Percentiles rank a stretch among this genome's conserved stretches.
Evolutionary conservation across 2,797 vertebrate genomes (phyloP).

Genomic region (Trematocara caparti): DNA sequence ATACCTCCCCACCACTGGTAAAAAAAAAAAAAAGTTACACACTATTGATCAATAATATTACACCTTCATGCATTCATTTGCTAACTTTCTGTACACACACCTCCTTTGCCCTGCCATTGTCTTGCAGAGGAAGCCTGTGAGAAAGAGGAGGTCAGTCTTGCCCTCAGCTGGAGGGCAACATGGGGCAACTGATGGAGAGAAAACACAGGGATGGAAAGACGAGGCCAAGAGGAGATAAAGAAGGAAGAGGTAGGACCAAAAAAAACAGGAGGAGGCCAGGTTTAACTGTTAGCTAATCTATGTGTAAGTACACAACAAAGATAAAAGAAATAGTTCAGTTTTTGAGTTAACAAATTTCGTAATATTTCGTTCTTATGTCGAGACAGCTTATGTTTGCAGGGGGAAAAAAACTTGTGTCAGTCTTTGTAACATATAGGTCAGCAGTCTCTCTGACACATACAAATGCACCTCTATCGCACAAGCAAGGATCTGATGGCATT

Average conservation of each 20-base stretch:
- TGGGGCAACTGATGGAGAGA: conserved; percentile 11
- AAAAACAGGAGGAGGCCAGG: background rate
- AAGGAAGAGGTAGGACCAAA: background rate
- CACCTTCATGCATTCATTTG: background rate
- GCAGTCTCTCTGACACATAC: background rate
- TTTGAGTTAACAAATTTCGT: background rate
- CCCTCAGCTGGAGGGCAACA: conserved; percentile 32
- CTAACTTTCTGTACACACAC: conserved; percentile 4
- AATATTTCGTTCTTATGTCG: background rate
- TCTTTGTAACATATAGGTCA: background rate
- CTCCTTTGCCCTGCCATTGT: conserved; percentile 66
- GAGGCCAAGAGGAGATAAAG: background rate
- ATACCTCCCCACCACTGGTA: background rate
- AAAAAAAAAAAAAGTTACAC: background rate
- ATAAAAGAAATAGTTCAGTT: background rate
- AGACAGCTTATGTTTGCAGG: background rate
- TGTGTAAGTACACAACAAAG: background rate
- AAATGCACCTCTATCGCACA: background rate
- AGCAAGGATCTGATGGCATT: conserved; percentile 33
- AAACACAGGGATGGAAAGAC: conserved; percentile 23
- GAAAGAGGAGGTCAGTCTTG: conserved; percentile 36
- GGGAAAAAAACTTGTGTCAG: background rate
- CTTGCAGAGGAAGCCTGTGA: conserved; percentile 73
- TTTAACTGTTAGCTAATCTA: conserved; percentile 5
- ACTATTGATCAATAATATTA: background rate